A percentile compares a stretch with the other conserved stretches of the same genome.
These are phyloP conservation scores for Rhagoletis pomonella DNA, from an alignment of 1,140 invertebrate genomes.

Conservation along the genomic window DNA sequence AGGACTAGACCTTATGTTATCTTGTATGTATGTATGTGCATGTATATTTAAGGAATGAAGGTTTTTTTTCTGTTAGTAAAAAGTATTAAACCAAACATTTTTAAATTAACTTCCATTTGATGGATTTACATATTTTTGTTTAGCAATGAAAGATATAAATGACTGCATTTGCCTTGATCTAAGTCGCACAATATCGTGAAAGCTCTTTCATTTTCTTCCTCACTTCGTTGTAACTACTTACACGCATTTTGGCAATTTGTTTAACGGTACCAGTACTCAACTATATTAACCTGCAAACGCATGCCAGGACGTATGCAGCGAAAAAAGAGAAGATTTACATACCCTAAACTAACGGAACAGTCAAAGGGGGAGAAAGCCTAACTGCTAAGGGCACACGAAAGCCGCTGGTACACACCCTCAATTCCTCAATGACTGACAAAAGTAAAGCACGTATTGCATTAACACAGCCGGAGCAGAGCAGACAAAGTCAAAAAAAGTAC, in stretches of 20 bases:
- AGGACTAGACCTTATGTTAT: no score
- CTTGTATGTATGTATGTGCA: no score
- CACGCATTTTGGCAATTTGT: slow-evolving; percentile 48
- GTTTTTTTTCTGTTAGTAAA: no score
- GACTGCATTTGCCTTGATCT: background rate
- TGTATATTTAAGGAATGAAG: no score
- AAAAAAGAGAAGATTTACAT: background rate
- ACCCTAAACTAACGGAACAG: background rate
- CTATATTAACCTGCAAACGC: background rate
- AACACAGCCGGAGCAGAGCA: background rate
- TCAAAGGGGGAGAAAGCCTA: background rate
- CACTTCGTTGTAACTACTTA: background rate
- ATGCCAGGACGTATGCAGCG: background rate
- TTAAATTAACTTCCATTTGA: no score
- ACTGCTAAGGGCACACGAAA: background rate
- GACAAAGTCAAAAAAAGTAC: background rate
- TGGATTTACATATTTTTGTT: no score
- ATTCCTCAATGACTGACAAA: background rate
- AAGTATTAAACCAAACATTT: no score
- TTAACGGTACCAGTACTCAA: slow-evolving; percentile 25
- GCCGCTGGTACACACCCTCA: background rate
- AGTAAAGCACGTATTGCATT: slow-evolving; percentile 17
- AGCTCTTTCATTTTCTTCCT: background rate
- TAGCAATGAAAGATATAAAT: background rate
- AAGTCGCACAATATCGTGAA: background rate